Evolutionary conservation across 1,140 invertebrate genomes (phyloP), one percentile per base, ranked within the genome.

Genomic region (Aphaenogaster ashmeadi): DNA sequence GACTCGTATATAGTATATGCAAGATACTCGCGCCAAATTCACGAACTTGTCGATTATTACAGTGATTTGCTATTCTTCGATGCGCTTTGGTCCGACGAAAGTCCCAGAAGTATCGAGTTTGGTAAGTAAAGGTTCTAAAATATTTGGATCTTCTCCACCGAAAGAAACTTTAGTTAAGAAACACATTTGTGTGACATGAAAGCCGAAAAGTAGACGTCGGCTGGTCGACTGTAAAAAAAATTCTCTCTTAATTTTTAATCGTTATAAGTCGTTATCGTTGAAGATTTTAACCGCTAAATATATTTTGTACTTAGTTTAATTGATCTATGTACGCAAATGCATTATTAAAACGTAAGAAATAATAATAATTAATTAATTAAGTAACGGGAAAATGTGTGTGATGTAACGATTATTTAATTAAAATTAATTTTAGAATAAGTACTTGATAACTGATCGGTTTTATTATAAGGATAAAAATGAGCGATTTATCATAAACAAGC

Each of bases 81-180:
- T 52, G 38, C 15, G 47, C 21, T 56, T 86, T 67, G 60, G 47
- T 47, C 21, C 56, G 15, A 72, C 27, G 66, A 75, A 54, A 84
- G 18, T 87, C 80, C 67, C 79, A 67, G 15, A 44, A 75, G 78
- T 54, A 50, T 47, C 41, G 47, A 84, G 79, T 74, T 72, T 15
- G 54, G 18, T 33, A 21, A 83, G 86, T 84, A 87, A 87, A 81
- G 56, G 47, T 87, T 66, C 56, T 87, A 66, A 87, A 84, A 87
- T 84, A 87, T 87, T 87, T 87, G 54, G 33, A 71, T 38, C 52
- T 71, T 44, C 5, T 44, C 5, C 36, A 15, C 9, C 62, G 27
- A 81, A 56, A 81, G 84, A 86, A 87, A 87, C 56, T 87, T 87
- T 52, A 60, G 66, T 41, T 50, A 41, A 81, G 77, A 58, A 78